These are phyloP conservation scores for Molanna angustata DNA, from an alignment of 2,888 invertebrate species.

Conservation along the genomic window DNA sequence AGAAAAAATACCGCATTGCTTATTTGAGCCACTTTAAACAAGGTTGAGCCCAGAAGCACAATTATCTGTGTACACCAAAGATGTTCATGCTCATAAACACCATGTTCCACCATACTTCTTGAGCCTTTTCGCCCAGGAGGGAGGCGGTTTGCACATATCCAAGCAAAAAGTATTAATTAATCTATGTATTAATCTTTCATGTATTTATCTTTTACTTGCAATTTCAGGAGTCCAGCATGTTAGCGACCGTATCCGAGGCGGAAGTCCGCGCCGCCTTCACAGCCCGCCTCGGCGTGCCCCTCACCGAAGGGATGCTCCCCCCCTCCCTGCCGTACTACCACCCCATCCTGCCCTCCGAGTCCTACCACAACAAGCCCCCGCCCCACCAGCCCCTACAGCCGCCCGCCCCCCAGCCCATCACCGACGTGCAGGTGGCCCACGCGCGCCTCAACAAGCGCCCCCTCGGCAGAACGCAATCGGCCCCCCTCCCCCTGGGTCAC, in stretches of 20 bases:
- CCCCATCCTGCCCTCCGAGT: conserved; percentile 62
- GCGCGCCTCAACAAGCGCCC: conserved; percentile 73
- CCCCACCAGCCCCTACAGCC: conserved; percentile 46
- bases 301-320: conserved; percentile 65
- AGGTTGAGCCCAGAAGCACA: too few species aligned
- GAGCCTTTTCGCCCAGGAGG: too few species aligned
- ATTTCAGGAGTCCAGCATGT: conserved; percentile 34
- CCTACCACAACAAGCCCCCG: conserved; percentile 55
- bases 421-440: conserved; percentile 65
- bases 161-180: conserved; percentile 1
- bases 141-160: too few species aligned
- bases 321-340: conserved; percentile 68
- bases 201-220: too few species aligned
- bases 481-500: conserved; percentile 86
- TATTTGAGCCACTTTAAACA: too few species aligned
- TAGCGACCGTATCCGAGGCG: conserved; percentile 68
- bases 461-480: conserved; percentile 91
- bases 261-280: conserved; percentile 72
- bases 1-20: too few species aligned
- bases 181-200: too few species aligned
- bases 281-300: conserved; percentile 62
- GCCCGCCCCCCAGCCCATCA: conserved; percentile 49
- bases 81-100: too few species aligned
- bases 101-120: too few species aligned
- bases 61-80: too few species aligned